A percentile compares a stretch with the other conserved stretches of the same genome.
phyloP scores from a whole-genome alignment of 2,888 invertebrate species.

The Acanthoscelides obtectus region DNA sequence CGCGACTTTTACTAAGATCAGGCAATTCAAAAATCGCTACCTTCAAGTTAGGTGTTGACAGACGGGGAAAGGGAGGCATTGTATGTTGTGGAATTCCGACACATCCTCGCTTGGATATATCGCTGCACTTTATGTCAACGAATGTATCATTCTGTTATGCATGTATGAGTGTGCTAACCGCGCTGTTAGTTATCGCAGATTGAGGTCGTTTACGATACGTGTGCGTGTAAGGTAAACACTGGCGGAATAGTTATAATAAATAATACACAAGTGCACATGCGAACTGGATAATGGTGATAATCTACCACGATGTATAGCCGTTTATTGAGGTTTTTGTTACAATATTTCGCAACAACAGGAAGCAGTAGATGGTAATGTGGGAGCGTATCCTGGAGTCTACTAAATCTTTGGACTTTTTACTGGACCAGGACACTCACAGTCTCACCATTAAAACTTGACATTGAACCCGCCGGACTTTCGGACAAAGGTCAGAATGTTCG shows the following conservation, averaged over 20 bases:
- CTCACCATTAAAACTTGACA: no score
- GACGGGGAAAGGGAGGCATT: not conserved
- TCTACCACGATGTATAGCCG: not conserved
- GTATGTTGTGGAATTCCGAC: not conserved
- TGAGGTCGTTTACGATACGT: not conserved
- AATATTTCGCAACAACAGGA: no score
- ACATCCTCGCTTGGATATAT: not conserved
- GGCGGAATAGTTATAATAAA: not conserved
- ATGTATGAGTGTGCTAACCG: not conserved
- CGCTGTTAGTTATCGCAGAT: not conserved
- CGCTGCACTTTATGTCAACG: not conserved
- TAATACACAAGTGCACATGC: not conserved
- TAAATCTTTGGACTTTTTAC: no score
- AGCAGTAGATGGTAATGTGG: no score
- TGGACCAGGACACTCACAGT: no score
- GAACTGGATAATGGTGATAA: not conserved
- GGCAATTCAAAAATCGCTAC: not conserved
- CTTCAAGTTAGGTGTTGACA: not conserved
- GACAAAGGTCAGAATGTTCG: no score
- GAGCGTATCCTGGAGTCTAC: no score
- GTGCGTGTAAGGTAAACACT: not conserved
- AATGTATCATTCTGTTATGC: not conserved
- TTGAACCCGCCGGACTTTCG: no score
- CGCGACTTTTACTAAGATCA: no score
- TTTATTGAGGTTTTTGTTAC: not conserved